These are phyloP conservation scores for Pangasius larnaudii DNA, from an alignment of 2,797 vertebrate species.

Conservation along the genomic window DNA sequence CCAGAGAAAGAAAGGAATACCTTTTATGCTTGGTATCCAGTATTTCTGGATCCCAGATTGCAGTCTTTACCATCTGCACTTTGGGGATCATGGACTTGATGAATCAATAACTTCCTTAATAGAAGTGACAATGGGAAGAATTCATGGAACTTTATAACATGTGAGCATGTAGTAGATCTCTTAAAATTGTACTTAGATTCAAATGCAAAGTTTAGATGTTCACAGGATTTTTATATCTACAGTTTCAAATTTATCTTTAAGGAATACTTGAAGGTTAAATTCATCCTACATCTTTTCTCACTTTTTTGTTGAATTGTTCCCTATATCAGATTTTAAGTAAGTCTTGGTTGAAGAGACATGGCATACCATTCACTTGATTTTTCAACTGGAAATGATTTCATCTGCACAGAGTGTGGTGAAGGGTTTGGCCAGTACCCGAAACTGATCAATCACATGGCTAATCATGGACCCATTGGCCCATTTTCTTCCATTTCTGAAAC, in stretches of 20 bases:
- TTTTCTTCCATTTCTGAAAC: slow-evolving; percentile 75
- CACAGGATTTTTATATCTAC: not conserved
- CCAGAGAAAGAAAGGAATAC: slow-evolving; percentile 39
- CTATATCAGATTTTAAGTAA: slow-evolving; percentile 1
- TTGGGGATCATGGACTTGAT: slow-evolving; percentile 4
- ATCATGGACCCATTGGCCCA: slow-evolving; percentile 77
- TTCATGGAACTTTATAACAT: slow-evolving; percentile 1
- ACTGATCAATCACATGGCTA: slow-evolving; percentile 76
- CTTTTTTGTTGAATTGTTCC: not conserved
- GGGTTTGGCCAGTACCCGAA: slow-evolving; percentile 79
- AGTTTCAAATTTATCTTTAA: not conserved
- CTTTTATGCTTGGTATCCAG: slow-evolving; percentile 9
- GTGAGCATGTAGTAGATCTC: not conserved
- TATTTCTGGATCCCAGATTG: slow-evolving; percentile 35
- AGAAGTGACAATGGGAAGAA: not conserved
- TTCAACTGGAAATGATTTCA: slow-evolving; percentile 72
- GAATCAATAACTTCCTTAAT: not conserved
- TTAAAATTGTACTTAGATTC: not conserved
- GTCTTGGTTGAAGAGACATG: slow-evolving; percentile 63
- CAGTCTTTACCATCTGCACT: slow-evolving; percentile 9
- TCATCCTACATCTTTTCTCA: not conserved
- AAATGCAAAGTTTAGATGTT: not conserved
- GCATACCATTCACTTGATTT: slow-evolving; percentile 67
- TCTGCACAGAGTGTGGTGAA: slow-evolving; percentile 84
- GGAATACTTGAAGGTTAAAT: slow-evolving; percentile 4